Base-by-base conservation (phyloP, 2,888 invertebrate genomes). In the Linnaemya vulpina region DNA sequence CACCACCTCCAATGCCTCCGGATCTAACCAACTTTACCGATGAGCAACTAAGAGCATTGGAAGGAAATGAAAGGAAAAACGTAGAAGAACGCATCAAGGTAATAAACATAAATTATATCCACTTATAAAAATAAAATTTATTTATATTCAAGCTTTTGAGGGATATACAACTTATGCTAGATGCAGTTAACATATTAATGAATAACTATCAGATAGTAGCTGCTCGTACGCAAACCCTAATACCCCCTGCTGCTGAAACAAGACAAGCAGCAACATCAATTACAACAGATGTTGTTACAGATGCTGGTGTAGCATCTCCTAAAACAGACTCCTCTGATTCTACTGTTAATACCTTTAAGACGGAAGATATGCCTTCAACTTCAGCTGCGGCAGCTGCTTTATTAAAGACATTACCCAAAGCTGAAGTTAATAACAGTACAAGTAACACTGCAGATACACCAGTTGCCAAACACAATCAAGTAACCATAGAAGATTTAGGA, bases 121-220 rank as follows among this genome's bases (percentile, higher is more conserved):
- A 75, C 30, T 17, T 1, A 30, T 25, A 46, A 10, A n/a, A 22
- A 53, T 70, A 49, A 49, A 1, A 51, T 5, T 38, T 38, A 38
- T 11, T 30, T 35, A 20, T 15, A n/a, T 93, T 95, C 8, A 93
- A 95, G 93, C 94, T 96, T 89, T 93, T 98, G 70, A 94, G 95
- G 83, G 97, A 98, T 93, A 96, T 98, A 87, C 96, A 97, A 93
- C 94, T 97, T 1, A 95, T 99, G 92, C 92, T 99, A 88, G 99
- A 99, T 92, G 98, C 98, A 55, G 98, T 98, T 3, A 96, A 97
- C 83, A 93, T 97, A 67, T 96, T 99, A 93, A 97, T 99, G 96
- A 96, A 97, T 89, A 98, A 99, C 91, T 99, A 99, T 92, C 95
- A 96, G 83, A 93, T 94, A 67, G 95, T 96, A 25, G 95, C 95